These are phyloP conservation scores for Ectropis crepuscularia DNA, from an alignment of 2,888 invertebrate species.

Conservation along the genomic window DNA sequence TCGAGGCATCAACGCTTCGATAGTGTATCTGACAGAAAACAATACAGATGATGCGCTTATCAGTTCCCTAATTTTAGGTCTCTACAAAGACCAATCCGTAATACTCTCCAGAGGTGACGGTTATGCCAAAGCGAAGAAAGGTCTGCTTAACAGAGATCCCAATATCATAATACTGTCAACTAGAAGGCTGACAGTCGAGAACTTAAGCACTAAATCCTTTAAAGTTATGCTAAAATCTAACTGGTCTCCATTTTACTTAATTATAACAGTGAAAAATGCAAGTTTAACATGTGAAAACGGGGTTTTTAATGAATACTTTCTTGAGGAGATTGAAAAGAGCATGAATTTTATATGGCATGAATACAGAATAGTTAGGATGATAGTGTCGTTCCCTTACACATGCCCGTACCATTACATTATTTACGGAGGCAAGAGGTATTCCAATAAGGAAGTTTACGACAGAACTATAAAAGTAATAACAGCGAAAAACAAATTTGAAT, in stretches of 20 bases:
- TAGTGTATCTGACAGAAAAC: constrained; percentile 26
- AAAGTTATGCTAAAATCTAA: constrained; percentile 36
- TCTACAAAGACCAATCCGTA: constrained; percentile 30
- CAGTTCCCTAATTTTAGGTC: constrained; percentile 21
- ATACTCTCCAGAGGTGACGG: constrained; percentile 24
- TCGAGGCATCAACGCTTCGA: constrained; percentile 24
- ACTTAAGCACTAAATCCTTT: constrained; percentile 18
- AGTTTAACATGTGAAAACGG: constrained; percentile 49
- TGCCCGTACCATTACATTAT: constrained; percentile 51
- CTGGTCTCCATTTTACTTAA: constrained; percentile 51
- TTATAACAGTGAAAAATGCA: constrained; percentile 44
- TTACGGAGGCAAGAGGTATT: constrained; percentile 48
- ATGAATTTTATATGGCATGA: constrained; percentile 58
- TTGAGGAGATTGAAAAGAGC: constrained; percentile 43
- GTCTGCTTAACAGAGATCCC: constrained; percentile 4
- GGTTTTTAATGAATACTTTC: constrained; percentile 39
- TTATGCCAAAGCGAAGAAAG: not conserved
- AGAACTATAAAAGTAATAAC: constrained; percentile 52
- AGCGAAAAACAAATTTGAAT: constrained; percentile 30
- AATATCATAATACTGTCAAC: constrained; percentile 32
- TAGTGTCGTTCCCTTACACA: constrained; percentile 52
- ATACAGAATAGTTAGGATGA: constrained; percentile 45
- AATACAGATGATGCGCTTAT: constrained; percentile 25
- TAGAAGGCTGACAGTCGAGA: constrained; percentile 17
- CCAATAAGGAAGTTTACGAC: constrained; percentile 46